A percentile compares a stretch with the other conserved stretches of the same genome.
Evolutionary conservation across 2,888 invertebrate species (phyloP).

Genomic region (Notodonta dromedarius): DNA sequence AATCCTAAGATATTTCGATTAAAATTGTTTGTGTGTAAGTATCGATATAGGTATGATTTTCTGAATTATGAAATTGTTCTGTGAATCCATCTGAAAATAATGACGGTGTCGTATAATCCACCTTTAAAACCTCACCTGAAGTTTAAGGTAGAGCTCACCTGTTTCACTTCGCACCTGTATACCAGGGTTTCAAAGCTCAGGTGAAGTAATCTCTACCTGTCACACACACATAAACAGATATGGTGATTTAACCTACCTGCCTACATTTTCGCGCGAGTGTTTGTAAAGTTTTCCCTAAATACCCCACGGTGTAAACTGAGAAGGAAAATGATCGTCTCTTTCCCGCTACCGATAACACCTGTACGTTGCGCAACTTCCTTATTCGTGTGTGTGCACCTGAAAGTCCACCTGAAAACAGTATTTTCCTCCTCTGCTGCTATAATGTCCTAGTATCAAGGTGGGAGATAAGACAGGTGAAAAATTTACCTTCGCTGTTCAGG

Average conservation of each 20-base stretch:
- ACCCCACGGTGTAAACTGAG: slow-evolving; percentile 16
- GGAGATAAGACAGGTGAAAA: slow-evolving; percentile 77
- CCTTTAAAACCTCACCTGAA: slow-evolving; percentile 13
- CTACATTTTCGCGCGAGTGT: slow-evolving; percentile 6
- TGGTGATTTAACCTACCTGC: slow-evolving; percentile 8
- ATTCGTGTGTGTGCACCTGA: slow-evolving; percentile 56
- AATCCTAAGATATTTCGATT: too few relatives aligned
- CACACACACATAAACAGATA: slow-evolving; percentile 15
- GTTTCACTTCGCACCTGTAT: slow-evolving; percentile 62
- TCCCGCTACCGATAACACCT: slow-evolving; percentile 9
- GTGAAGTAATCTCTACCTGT: slow-evolving; percentile 51
- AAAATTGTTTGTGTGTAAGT: too few relatives aligned
- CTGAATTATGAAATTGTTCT: too few relatives aligned
- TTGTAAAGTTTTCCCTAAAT: slow-evolving; percentile 1
- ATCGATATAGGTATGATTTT: too few relatives aligned
- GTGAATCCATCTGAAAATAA: slow-evolving; percentile 3
- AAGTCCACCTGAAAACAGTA: slow-evolving; percentile 58
- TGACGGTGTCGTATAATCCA: neutral
- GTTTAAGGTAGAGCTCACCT: slow-evolving; percentile 55
- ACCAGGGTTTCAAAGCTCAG: slow-evolving; percentile 63
- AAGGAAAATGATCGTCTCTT: slow-evolving; percentile 9
- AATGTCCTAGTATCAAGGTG: slow-evolving; percentile 73
- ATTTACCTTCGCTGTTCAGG: slow-evolving; percentile 56
- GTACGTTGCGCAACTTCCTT: slow-evolving; percentile 13
- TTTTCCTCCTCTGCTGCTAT: slow-evolving; percentile 53